A percentile compares a stretch with the other conserved stretches of the same genome.
Conservation (phyloP, 2,797 vertebrate genomes). For the Sus cebifrons region DNA sequence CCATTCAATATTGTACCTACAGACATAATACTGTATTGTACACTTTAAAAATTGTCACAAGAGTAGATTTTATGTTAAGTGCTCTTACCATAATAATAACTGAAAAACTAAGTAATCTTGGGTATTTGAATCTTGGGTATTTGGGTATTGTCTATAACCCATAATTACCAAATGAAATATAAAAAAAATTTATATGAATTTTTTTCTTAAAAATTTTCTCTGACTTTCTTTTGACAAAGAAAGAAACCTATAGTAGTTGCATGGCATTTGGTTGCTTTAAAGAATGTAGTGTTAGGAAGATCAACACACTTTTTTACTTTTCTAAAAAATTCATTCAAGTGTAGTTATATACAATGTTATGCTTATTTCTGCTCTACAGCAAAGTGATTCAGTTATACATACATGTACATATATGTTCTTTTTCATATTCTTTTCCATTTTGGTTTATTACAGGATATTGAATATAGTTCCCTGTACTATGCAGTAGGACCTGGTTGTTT, state of each 20-base stretch:
- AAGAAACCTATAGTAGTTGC: neutral
- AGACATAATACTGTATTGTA: neutral
- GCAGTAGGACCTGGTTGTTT: no score
- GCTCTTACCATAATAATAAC: neutral
- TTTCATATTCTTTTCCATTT: no score
- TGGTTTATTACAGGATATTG: no score
- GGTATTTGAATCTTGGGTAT: neutral
- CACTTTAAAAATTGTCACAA: neutral
- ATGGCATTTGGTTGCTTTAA: neutral
- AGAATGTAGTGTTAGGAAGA: constrained; percentile 22
- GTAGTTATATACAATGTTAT: no score
- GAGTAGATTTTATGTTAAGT: neutral
- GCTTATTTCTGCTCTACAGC: no score
- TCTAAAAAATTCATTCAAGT: no score
- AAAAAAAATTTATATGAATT: constrained; percentile 52
- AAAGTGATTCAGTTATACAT: no score
- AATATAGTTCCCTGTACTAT: no score
- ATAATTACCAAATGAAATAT: constrained; percentile 10
- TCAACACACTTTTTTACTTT: no score
- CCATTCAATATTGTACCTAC: no score
- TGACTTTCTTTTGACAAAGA: constrained; percentile 4
- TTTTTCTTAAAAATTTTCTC: neutral
- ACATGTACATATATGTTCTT: no score
- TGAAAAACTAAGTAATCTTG: neutral
- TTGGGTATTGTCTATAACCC: neutral